phyloP scores from a whole-genome alignment of 2,888 invertebrate species.

The Chesias legatella region DNA sequence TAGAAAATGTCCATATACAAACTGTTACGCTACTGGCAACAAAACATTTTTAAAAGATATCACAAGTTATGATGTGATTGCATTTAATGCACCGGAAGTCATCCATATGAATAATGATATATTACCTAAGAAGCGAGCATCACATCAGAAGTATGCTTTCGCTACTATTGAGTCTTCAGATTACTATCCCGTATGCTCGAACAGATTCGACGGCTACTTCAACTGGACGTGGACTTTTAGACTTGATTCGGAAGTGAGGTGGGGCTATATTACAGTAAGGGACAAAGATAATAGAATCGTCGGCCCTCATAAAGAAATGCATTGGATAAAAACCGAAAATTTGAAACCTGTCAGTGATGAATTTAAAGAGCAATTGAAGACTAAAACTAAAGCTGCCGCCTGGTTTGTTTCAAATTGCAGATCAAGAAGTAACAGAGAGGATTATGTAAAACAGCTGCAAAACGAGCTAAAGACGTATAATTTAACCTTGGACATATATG shows the following conservation, averaged over 20 bases:
- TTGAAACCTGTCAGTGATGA: conserved; percentile 43
- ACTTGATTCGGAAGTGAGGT: conserved; percentile 52
- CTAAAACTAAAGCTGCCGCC: conserved; percentile 43
- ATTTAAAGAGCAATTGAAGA: conserved; percentile 29
- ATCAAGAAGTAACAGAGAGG: conserved; percentile 34
- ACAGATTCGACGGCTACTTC: conserved; percentile 47
- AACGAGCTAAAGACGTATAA: conserved; percentile 32
- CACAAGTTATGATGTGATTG: conserved; percentile 52
- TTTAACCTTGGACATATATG: conserved; percentile 44
- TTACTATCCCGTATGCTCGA: conserved; percentile 49
- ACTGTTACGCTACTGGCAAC: conserved; percentile 54
- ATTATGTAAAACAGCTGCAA: conserved; percentile 28
- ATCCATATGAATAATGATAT: conserved; percentile 11
- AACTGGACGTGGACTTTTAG: conserved; percentile 69
- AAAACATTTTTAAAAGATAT: conserved; percentile 35
- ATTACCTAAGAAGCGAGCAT: conserved; percentile 42
- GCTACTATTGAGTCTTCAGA: conserved; percentile 55
- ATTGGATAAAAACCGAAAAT: conserved; percentile 40
- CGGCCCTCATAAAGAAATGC: conserved; percentile 45
- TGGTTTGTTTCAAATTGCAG: conserved; percentile 49
- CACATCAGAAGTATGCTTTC: conserved; percentile 56
- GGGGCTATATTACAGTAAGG: conserved; percentile 51
- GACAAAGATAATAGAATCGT: conserved; percentile 35
- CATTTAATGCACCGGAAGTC: conserved; percentile 52
- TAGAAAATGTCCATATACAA: conserved; percentile 46